Evolutionary conservation across 30 jellyfish, hydroid and myxozoan species (phyloP).

Genomic region (Cassiopea xamachana): DNA sequence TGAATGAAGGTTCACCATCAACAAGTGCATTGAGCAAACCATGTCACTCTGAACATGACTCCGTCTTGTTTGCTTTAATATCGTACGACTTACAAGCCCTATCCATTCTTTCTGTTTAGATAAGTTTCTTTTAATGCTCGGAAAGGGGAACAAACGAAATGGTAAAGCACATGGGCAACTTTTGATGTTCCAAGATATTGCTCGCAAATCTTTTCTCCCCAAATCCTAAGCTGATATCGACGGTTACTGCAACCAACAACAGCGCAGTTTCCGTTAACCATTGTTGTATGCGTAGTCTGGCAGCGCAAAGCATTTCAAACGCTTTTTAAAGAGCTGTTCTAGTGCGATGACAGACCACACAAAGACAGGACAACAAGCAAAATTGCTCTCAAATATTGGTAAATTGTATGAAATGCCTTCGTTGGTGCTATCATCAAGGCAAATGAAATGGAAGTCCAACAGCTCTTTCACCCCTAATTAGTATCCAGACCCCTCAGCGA

Average conservation of each 20-base stretch:
- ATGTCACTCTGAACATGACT: conserved; percentile 60
- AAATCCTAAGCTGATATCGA: conserved; percentile 13
- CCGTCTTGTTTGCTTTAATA: conserved; percentile 15
- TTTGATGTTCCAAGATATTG: not conserved
- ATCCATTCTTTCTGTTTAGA: conserved; percentile 50
- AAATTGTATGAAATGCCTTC: not conserved
- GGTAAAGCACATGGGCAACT: conserved; percentile 8
- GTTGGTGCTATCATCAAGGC: not conserved
- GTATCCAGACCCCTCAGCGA: not conserved
- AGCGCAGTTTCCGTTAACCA: conserved; percentile 16
- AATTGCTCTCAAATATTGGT: not conserved
- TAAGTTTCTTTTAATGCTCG: not conserved
- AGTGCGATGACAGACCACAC: not conserved
- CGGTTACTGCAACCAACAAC: conserved; percentile 27
- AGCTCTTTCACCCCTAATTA: not conserved
- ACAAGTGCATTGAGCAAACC: conserved; percentile 65
- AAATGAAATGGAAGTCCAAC: not conserved
- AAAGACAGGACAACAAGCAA: not conserved
- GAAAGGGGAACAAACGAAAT: not conserved
- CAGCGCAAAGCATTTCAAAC: not conserved
- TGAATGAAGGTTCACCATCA: conserved; percentile 50
- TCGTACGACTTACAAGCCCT: conserved; percentile 11
- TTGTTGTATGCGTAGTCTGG: not conserved
- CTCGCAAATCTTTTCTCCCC: conserved; percentile 1
- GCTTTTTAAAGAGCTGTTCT: conserved; percentile 17